Percentiles rank a stretch among this genome's conserved stretches.
These are phyloP conservation scores for Ornithoptera priamus DNA, from an alignment of 2,888 invertebrate species.

Conservation along the genomic window DNA sequence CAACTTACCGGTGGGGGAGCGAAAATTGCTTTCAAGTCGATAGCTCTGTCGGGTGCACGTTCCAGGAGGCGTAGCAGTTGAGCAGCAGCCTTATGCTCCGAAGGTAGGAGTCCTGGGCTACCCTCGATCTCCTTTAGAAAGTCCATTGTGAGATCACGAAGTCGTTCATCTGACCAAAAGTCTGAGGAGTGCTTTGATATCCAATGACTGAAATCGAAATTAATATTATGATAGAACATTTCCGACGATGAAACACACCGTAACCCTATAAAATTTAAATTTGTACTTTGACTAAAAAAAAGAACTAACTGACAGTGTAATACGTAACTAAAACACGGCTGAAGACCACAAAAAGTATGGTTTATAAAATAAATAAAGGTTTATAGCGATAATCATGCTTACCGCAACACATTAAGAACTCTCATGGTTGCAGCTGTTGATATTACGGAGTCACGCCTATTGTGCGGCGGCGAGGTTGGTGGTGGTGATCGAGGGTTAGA, in stretches of 20 bases:
- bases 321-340: too few species aligned
- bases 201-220: constrained; percentile 84
- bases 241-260: too few species aligned
- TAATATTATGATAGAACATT: not conserved
- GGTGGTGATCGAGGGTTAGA: constrained; percentile 88
- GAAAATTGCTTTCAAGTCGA: constrained; percentile 86
- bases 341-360: too few species aligned
- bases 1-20: constrained; percentile 82
- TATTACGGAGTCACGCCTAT: constrained; percentile 85
- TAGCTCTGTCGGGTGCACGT: constrained; percentile 84
- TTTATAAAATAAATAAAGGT: too few species aligned
- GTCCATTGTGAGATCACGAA: constrained; percentile 89
- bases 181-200: constrained; percentile 94
- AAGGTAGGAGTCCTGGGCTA: constrained; percentile 89
- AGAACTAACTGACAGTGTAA: too few species aligned
- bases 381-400: not conserved
- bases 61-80: constrained; percentile 89
- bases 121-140: constrained; percentile 93
- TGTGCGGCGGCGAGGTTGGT: constrained; percentile 72
- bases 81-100: constrained; percentile 93
- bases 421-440: constrained; percentile 97
- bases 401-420: constrained; percentile 91
- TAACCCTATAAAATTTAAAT: too few species aligned
- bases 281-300: too few species aligned
- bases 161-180: constrained; percentile 87